Percentiles rank a stretch among this genome's conserved stretches.
phyloP scores from a whole-genome alignment of 2,888 invertebrate genomes.

The Trissonchulus sp. region DNA sequence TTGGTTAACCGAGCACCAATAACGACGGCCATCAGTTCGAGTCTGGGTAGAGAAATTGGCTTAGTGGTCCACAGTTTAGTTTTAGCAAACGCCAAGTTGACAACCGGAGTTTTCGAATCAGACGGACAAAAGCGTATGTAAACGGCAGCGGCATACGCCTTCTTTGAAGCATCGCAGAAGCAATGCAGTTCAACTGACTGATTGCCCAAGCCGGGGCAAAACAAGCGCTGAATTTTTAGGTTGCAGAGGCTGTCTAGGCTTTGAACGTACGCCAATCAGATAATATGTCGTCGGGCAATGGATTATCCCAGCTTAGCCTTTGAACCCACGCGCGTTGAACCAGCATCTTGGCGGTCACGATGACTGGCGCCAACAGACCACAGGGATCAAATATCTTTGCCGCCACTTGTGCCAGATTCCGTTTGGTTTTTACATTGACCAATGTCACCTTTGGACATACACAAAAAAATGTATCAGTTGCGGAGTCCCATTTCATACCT shows the following conservation, averaged over 20 bases:
- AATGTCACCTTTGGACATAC: background rate
- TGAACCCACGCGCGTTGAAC: conserved; percentile 16
- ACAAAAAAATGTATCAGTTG: background rate
- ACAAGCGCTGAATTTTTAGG: no score
- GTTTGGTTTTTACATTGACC: background rate
- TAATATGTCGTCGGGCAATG: conserved; percentile 1
- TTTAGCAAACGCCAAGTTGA: no score
- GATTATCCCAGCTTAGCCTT: conserved; percentile 17
- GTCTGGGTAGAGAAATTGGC: no score
- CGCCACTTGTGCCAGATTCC: conserved; percentile 9
- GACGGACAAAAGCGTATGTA: no score
- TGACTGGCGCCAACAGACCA: conserved; percentile 23
- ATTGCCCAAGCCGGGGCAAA: no score
- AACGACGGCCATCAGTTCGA: no score
- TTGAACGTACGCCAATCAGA: no score
- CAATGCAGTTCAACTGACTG: background rate
- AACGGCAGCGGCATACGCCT: background rate
- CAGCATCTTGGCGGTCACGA: conserved; percentile 15
- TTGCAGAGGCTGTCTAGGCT: no score
- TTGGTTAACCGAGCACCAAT: no score
- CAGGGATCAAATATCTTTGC: conserved; percentile 23
- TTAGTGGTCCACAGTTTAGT: no score
- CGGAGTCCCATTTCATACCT: background rate
- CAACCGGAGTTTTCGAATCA: no score
- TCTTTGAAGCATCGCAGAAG: background rate